A percentile compares a stretch with the other conserved stretches of the same genome.
Conservation (phyloP, 2,113 vertebrate genomes). For the Columbina picui region DNA sequence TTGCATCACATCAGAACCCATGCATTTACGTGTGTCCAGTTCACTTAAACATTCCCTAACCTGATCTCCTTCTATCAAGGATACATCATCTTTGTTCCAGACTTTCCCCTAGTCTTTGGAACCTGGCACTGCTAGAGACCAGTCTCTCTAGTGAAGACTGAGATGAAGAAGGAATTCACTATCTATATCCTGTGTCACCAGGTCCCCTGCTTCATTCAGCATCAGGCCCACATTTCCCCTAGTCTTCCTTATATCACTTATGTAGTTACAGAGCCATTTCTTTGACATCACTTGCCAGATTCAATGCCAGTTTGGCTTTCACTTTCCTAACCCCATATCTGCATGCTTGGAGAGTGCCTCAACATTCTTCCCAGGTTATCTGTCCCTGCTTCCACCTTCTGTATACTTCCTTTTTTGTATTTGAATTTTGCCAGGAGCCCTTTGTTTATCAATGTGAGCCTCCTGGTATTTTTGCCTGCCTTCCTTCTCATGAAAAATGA, state of each 20-base stretch:
- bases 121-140: background rate
- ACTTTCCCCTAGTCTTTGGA: background rate
- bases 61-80: background rate
- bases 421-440: background rate
- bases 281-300: background rate
- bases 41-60: background rate
- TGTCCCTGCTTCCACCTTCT: background rate
- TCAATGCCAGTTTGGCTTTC: background rate
- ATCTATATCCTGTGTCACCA: background rate
- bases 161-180: background rate
- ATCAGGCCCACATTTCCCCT: background rate
- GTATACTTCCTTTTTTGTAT: background rate
- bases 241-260: fast-evolving
- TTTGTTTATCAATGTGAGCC: background rate
- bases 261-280: background rate
- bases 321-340: background rate
- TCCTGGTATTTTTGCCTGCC: background rate
- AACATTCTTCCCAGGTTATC: background rate
- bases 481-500: background rate
- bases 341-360: background rate
- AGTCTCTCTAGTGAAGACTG: background rate
- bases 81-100: background rate
- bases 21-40: background rate
- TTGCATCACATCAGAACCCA: fast-evolving
- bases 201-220: background rate